phyloP scores from a whole-genome alignment of 2,797 vertebrate species.

The Salmo trutta region DNA sequence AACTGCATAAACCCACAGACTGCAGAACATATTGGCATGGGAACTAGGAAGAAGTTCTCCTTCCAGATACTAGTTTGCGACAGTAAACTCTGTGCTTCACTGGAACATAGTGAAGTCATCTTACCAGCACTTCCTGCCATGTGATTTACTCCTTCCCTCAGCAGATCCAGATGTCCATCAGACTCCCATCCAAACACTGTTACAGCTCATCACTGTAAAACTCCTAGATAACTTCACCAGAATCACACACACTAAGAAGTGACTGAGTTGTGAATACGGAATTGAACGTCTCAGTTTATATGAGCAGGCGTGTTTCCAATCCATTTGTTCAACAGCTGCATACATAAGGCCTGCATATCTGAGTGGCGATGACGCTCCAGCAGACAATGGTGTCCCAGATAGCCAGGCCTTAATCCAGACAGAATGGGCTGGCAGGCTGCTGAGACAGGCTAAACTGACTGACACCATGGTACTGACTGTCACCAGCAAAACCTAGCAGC shows the following conservation, averaged over 20 bases:
- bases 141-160: conserved; percentile 22
- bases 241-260: neutral
- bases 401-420: conserved; percentile 51
- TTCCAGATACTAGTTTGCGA: neutral
- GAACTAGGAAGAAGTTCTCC: neutral
- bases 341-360: neutral
- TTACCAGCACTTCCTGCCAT: conserved; percentile 48
- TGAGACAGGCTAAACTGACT: conserved; percentile 1
- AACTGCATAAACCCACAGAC: neutral
- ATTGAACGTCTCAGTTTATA: neutral
- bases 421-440: neutral
- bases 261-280: neutral
- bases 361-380: neutral
- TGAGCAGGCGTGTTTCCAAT: neutral
- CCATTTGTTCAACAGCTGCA: neutral
- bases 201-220: neutral
- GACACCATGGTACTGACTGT: neutral
- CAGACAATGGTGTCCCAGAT: conserved; percentile 66
- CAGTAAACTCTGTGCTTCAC: neutral
- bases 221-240: neutral
- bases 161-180: neutral
- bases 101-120: conserved; percentile 35
- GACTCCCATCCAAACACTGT: conserved; percentile 2
- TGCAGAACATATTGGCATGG: neutral
- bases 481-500: neutral